Percentiles rank a stretch among this genome's conserved stretches.
phyloP scores from a whole-genome alignment of 2,888 invertebrate species.

The Dicranocentrus wangi region DNA sequence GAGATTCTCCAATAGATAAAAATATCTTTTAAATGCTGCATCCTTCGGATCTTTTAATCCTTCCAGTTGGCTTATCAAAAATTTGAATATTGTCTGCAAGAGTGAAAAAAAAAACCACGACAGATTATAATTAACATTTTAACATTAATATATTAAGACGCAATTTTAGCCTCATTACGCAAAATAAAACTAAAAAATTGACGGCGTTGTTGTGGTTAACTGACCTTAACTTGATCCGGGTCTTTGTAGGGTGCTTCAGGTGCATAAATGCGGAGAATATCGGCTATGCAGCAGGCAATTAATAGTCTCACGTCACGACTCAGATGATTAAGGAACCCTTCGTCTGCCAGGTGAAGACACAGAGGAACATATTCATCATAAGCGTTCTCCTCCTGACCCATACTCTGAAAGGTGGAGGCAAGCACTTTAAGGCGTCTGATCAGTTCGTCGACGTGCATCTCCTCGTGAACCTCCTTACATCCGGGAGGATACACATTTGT shows the following conservation, averaged over 20 bases:
- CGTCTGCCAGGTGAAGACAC: conserved; percentile 93
- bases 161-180: no score
- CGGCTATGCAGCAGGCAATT: conserved; percentile 97
- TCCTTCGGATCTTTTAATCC: conserved; percentile 97
- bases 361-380: conserved; percentile 93
- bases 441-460: conserved; percentile 95
- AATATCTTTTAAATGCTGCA: conserved; percentile 97
- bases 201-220: neutral
- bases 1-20: conserved; percentile 96
- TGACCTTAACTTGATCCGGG: conserved; percentile 88
- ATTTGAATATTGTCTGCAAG: conserved; percentile 90
- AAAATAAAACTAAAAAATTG: conserved; percentile 11
- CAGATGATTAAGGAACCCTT: conserved; percentile 90
- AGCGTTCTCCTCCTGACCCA: conserved; percentile 96
- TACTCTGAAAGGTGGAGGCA: conserved; percentile 94
- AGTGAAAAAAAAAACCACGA: conserved; percentile 65
- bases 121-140: conserved; percentile 17
- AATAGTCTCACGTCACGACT: conserved; percentile 94
- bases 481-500: conserved; percentile 81
- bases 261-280: conserved; percentile 95
- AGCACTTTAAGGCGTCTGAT: conserved; percentile 94
- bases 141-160: no score
- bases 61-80: conserved; percentile 92
- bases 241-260: conserved; percentile 99
- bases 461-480: conserved; percentile 94